phyloP scores from a whole-genome alignment of 2,113 vertebrate species.

The Ivindomyrus marchei region DNA sequence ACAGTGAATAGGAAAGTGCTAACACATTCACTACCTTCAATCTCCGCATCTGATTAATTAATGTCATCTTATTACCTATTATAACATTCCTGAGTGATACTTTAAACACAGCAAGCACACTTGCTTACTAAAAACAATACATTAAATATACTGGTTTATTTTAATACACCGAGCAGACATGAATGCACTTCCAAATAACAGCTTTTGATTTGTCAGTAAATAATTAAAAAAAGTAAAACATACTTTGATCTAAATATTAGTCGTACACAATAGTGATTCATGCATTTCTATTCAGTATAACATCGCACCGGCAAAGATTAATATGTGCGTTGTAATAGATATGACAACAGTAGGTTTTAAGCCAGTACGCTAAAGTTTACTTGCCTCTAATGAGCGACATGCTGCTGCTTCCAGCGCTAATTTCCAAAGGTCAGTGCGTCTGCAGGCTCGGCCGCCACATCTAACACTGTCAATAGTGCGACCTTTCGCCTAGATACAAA shows the following conservation, averaged over 20 bases:
- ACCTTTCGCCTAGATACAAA: slow-evolving; percentile 18
- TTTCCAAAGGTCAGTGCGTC: slow-evolving; percentile 1
- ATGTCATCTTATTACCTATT: not conserved
- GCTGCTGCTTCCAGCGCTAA: slow-evolving; percentile 1
- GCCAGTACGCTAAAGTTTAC: not conserved
- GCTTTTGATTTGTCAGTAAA: not conserved
- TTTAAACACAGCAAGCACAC: not conserved
- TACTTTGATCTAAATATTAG: not conserved
- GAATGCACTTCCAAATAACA: not conserved
- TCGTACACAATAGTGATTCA: not conserved
- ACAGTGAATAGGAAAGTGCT: not conserved
- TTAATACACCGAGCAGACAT: not conserved
- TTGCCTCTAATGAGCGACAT: slow-evolving; percentile 69
- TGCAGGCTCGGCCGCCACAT: not conserved
- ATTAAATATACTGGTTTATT: not conserved
- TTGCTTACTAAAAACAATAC: not conserved
- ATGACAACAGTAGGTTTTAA: not conserved
- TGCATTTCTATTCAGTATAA: not conserved
- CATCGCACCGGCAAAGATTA: not conserved
- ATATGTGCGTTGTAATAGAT: not conserved
- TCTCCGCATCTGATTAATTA: not conserved
- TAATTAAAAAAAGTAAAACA: not conserved
- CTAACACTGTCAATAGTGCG: not conserved
- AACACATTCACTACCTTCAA: not conserved
- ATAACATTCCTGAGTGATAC: not conserved